Conservation (phyloP, 1,140 invertebrate genomes). For the Mamestra configurata region DNA sequence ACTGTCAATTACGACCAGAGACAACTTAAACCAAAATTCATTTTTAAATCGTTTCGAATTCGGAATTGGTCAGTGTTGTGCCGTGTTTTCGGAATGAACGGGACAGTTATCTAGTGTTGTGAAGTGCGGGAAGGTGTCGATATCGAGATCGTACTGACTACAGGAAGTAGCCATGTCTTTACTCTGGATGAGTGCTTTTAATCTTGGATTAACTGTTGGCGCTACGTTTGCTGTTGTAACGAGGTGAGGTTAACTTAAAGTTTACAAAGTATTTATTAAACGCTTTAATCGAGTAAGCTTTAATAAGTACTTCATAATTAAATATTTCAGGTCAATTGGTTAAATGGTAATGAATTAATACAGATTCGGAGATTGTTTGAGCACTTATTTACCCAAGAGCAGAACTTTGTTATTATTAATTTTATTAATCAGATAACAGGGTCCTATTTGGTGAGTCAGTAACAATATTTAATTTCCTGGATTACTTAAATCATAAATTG, state of each 20-base stretch:
- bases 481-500: no score
- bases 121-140: conserved; percentile 42
- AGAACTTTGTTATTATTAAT: no score
- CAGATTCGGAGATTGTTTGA: no score
- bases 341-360: no score
- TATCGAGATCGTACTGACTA: conserved; percentile 44
- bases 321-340: no score
- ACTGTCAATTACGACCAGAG: conserved; percentile 30
- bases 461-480: no score
- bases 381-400: no score
- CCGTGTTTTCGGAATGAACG: conserved; percentile 49
- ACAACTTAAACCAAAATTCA: conserved; percentile 3
- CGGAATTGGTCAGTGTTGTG: conserved; percentile 25
- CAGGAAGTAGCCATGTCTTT: conserved; percentile 82
- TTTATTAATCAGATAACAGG: no score
- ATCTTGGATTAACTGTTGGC: conserved; percentile 88
- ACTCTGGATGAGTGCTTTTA: conserved; percentile 88
- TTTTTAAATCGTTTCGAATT: conserved; percentile 11
- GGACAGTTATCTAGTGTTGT: conserved; percentile 51
- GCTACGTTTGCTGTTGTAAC: conserved; percentile 88
- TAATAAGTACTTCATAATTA: no score
- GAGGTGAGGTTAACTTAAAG: conserved; percentile 79
- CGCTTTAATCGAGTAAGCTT: no score
- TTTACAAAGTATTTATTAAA: not conserved
- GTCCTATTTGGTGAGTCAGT: no score